These are phyloP conservation scores for Campoletis raptor DNA, from an alignment of 2,888 invertebrate genomes.

Conservation along the genomic window DNA sequence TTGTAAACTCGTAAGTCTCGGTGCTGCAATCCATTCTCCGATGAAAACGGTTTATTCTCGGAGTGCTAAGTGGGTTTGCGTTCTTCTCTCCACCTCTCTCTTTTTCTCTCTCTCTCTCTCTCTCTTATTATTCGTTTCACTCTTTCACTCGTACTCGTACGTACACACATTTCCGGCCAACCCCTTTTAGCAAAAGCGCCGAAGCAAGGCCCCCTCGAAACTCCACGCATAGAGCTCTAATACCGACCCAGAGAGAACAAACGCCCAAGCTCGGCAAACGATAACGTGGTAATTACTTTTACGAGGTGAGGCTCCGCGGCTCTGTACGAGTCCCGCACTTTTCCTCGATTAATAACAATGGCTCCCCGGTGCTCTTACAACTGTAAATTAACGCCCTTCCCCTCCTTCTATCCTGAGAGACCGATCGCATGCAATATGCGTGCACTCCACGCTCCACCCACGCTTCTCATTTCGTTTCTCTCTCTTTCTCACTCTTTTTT, in stretches of 20 bases:
- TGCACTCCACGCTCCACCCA: slow-evolving; percentile 34
- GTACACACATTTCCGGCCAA: slow-evolving; percentile 23
- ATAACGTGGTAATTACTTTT: slow-evolving; percentile 79
- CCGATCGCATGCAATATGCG: slow-evolving; percentile 50
- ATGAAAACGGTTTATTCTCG: slow-evolving; percentile 73
- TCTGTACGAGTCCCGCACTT: slow-evolving; percentile 65
- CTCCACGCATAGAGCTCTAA: slow-evolving; percentile 33
- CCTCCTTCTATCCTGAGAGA: not conserved
- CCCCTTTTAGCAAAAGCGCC: slow-evolving; percentile 40
- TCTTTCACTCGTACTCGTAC: not conserved
- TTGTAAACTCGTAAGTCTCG: slow-evolving; percentile 38
- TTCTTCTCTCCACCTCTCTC: slow-evolving; percentile 64
- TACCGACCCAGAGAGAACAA: slow-evolving; percentile 44
- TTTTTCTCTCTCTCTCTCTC: slow-evolving; percentile 43
- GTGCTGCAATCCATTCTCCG: slow-evolving; percentile 64
- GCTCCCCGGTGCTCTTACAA: slow-evolving; percentile 64
- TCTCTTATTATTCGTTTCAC: slow-evolving; percentile 49
- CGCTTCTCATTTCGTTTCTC: too few species aligned
- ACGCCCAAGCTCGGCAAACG: slow-evolving; percentile 64
- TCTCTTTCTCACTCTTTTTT: slow-evolving; percentile 23
- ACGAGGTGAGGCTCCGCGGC: slow-evolving; percentile 71
- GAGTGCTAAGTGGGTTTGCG: slow-evolving; percentile 74
- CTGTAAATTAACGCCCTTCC: slow-evolving; percentile 72
- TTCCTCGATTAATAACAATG: slow-evolving; percentile 74
- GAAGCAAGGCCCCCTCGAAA: slow-evolving; percentile 43